phyloP scores from a whole-genome alignment of 35 echinoderm and acorn worm genomes.

The Apostichopus parvimensis region DNA sequence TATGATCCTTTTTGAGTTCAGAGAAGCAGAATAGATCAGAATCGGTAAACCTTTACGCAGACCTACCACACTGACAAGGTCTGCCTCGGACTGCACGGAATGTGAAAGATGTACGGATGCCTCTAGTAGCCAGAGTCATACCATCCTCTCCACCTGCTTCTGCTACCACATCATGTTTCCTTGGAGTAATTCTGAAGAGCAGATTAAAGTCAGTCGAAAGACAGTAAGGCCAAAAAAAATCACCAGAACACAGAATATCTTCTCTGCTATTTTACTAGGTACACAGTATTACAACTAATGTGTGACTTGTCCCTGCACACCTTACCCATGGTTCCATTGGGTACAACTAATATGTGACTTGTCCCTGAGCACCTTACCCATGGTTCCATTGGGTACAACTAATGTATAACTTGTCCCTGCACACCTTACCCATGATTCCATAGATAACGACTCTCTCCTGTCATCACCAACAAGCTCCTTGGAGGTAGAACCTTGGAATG shows the following conservation, averaged over 20 bases:
- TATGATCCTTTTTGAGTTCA: too few relatives aligned
- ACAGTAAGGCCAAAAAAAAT: too few relatives aligned
- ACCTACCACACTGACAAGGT: slow-evolving; percentile 89
- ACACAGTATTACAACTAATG: too few relatives aligned
- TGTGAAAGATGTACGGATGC: slow-evolving; percentile 85
- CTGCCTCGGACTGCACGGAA: slow-evolving; percentile 79
- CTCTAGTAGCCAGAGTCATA: slow-evolving; percentile 72
- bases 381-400: too few relatives aligned
- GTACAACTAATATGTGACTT: too few relatives aligned
- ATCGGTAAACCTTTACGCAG: not conserved
- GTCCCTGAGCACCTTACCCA: too few relatives aligned
- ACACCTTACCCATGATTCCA: slow-evolving; percentile 96
- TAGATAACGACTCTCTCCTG: slow-evolving; percentile 84
- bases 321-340: slow-evolving; percentile 98
- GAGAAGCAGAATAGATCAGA: too few relatives aligned
- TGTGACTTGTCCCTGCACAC: not conserved
- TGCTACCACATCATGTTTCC: slow-evolving; percentile 84
- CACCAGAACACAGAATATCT: too few relatives aligned
- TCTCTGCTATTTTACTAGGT: too few relatives aligned
- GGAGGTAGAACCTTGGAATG: slow-evolving; percentile 72
- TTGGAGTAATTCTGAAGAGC: slow-evolving; percentile 74
- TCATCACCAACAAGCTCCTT: slow-evolving; percentile 81
- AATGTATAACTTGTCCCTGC: too few relatives aligned
- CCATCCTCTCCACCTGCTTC: not conserved
- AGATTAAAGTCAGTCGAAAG: slow-evolving; percentile 15